phyloP scores from a whole-genome alignment of 2,797 vertebrate species.

The Phaenicophaeus curvirostris region DNA sequence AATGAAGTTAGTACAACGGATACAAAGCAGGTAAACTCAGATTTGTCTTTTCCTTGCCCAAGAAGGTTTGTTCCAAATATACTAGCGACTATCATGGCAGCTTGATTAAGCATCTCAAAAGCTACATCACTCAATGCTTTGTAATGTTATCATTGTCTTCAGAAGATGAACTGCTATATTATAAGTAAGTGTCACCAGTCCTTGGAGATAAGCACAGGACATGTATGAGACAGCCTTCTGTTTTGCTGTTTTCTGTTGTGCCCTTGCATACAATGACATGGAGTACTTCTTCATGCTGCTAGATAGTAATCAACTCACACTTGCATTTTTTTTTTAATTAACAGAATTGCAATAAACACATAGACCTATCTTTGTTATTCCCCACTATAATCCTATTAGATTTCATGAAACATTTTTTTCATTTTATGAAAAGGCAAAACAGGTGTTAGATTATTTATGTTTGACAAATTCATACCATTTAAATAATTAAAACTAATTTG shows the following conservation, averaged over 20 bases:
- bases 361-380: conserved; percentile 74
- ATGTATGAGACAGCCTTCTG: neutral
- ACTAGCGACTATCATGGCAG: neutral
- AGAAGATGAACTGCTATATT: neutral
- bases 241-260: neutral
- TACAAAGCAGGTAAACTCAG: neutral
- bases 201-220: neutral
- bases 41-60: neutral
- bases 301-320: neutral
- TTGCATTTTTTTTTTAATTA: neutral
- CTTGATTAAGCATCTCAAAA: neutral
- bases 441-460: conserved; percentile 76
- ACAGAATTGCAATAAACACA: conserved; percentile 40
- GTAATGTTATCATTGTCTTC: neutral
- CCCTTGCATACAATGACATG: neutral
- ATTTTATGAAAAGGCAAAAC: conserved; percentile 78
- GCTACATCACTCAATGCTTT: neutral
- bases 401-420: conserved; percentile 71
- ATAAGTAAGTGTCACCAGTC: neutral
- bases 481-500: conserved; percentile 85
- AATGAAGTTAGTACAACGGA: neutral
- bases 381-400: conserved; percentile 73
- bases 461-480: conserved; percentile 78
- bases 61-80: neutral
- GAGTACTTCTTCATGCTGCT: conserved; percentile 2